These are phyloP conservation scores for Cataglyphis livida DNA, from an alignment of 2,888 invertebrate genomes.

Conservation along the genomic window DNA sequence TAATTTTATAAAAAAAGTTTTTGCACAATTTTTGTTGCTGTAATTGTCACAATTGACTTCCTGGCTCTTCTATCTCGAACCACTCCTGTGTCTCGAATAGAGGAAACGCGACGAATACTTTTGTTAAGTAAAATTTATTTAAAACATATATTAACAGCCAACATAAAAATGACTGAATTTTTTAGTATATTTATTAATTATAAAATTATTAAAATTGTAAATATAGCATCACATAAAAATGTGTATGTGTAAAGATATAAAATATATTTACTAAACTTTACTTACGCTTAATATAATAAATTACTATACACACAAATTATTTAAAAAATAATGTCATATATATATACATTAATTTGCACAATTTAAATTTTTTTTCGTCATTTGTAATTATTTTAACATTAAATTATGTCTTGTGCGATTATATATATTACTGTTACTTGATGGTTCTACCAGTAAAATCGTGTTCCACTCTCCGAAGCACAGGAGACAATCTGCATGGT, in stretches of 20 bases:
- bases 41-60: constrained; percentile 25
- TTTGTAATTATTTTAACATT: background rate
- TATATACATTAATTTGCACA: background rate
- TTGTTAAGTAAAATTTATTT: background rate
- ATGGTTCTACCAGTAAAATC: background rate
- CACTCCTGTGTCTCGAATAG: constrained; percentile 76
- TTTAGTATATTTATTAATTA: background rate
- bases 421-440: background rate
- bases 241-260: background rate
- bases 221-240: background rate
- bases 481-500: constrained; percentile 72
- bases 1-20: background rate
- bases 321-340: background rate
- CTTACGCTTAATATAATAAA: background rate
- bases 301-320: background rate
- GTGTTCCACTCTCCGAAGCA: constrained; percentile 69
- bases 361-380: background rate
- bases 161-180: background rate
- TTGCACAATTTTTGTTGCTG: background rate
- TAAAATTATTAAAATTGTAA: background rate
- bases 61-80: constrained; percentile 29
- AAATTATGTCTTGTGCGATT: background rate
- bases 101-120: background rate
- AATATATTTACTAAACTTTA: background rate
- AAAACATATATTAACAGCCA: background rate